Evolutionary conservation across 2,797 vertebrate species (phyloP).

Genomic region (Agapornis canus): DNA sequence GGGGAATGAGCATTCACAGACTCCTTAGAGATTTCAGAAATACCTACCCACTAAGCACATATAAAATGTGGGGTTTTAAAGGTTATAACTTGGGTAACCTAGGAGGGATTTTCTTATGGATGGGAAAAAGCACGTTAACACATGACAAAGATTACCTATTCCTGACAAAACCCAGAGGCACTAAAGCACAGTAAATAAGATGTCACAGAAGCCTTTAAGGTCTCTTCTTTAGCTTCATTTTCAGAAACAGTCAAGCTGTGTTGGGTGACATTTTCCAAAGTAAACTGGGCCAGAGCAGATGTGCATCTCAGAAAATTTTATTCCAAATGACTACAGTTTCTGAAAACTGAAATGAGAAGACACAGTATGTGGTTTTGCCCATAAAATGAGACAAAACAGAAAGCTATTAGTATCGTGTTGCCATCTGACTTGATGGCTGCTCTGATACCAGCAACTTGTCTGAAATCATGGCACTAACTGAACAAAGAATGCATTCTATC

Average conservation of each 20-base stretch:
- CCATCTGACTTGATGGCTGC: background rate
- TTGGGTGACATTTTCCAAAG: background rate
- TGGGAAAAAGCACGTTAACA: background rate
- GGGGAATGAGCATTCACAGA: background rate
- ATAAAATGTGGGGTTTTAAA: background rate
- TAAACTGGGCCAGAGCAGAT: background rate
- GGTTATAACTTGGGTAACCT: background rate
- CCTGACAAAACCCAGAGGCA: background rate
- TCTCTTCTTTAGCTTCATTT: background rate
- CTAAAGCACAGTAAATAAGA: background rate
- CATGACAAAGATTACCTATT: background rate
- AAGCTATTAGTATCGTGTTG: background rate
- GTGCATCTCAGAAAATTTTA: background rate
- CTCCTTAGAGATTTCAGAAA: background rate
- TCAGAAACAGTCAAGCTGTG: background rate
- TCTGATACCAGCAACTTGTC: background rate
- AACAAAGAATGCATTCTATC: background rate
- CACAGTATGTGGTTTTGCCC: background rate
- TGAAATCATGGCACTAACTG: background rate
- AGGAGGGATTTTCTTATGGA: background rate
- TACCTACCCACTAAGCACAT: background rate
- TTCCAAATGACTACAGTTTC: background rate
- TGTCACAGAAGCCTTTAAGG: background rate
- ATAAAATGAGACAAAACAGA: background rate
- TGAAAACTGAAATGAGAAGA: background rate